phyloP scores from a whole-genome alignment of 2,888 invertebrate genomes.

The Halictus ligatus region DNA sequence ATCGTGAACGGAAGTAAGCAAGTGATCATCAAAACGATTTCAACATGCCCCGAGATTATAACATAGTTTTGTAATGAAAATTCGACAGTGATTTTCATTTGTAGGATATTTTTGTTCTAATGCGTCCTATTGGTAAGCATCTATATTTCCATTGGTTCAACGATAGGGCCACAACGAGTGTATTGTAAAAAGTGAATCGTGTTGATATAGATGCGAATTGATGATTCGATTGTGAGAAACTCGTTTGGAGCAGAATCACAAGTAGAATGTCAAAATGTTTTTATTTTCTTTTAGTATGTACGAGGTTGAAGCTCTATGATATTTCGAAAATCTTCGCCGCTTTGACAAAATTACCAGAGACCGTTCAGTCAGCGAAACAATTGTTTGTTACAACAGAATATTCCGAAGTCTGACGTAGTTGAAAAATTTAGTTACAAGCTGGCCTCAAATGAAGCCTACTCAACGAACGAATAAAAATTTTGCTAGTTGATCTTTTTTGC shows the following conservation, averaged over 20 bases:
- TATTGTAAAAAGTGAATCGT: conserved; percentile 22
- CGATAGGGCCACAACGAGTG: conserved; percentile 1
- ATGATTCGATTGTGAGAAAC: background rate
- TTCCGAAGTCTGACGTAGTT: conserved; percentile 29
- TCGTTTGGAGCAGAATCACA: background rate
- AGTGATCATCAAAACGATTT: conserved; percentile 59
- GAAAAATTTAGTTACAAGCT: conserved; percentile 33
- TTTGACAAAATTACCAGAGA: background rate
- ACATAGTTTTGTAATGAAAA: conserved; percentile 19
- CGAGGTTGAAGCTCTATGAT: background rate
- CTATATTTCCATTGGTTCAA: conserved; percentile 9
- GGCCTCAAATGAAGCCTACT: conserved; percentile 1
- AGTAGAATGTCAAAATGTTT: conserved; percentile 4
- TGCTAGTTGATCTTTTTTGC: conserved; percentile 18
- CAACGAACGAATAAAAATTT: conserved; percentile 25
- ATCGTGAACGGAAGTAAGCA: conserved; percentile 69
- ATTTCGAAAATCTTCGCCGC: background rate
- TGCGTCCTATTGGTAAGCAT: background rate
- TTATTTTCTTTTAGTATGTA: background rate
- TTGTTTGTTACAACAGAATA: conserved; percentile 19
- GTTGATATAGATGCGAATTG: background rate
- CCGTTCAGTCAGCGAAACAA: conserved; percentile 27
- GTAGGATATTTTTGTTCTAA: conserved; percentile 5
- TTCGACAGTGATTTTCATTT: conserved; percentile 18
- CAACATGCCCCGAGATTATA: conserved; percentile 36